Conservation (phyloP, 2,797 vertebrate species). For the Centropyge bicolor region DNA sequence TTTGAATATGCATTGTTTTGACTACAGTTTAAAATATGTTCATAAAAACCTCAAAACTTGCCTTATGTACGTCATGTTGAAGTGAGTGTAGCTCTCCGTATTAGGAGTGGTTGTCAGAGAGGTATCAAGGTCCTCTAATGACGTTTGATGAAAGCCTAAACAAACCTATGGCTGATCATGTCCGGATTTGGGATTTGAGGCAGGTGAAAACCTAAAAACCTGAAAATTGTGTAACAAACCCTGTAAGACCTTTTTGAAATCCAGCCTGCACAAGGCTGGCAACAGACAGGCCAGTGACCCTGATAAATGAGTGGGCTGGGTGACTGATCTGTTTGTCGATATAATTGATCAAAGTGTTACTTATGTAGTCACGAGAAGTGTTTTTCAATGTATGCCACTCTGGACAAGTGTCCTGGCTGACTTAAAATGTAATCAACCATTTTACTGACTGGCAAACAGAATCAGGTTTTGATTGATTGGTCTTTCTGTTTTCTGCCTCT, state of each 20-base stretch:
- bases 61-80: too few species aligned
- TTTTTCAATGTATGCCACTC: conserved; percentile 31
- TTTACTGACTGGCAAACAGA: conserved; percentile 15
- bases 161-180: too few species aligned
- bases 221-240: too few species aligned
- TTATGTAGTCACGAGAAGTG: conserved; percentile 29
- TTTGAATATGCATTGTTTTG: not conserved
- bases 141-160: too few species aligned
- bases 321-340: conserved; percentile 49
- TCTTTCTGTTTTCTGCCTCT: not conserved
- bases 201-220: too few species aligned
- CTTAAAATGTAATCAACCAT: conserved; percentile 18
- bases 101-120: too few species aligned
- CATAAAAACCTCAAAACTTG: too few species aligned
- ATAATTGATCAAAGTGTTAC: conserved; percentile 42
- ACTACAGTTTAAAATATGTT: too few species aligned
- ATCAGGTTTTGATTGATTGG: not conserved
- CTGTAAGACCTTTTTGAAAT: not conserved
- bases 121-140: too few species aligned
- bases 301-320: conserved; percentile 37
- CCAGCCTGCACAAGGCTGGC: conserved; percentile 8
- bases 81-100: too few species aligned
- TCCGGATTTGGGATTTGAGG: too few species aligned
- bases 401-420: conserved; percentile 17
- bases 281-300: not conserved